A percentile compares a stretch with the other conserved stretches of the same genome.
Conservation (phyloP, 2,888 invertebrate species). For the Morinoia aosen region DNA sequence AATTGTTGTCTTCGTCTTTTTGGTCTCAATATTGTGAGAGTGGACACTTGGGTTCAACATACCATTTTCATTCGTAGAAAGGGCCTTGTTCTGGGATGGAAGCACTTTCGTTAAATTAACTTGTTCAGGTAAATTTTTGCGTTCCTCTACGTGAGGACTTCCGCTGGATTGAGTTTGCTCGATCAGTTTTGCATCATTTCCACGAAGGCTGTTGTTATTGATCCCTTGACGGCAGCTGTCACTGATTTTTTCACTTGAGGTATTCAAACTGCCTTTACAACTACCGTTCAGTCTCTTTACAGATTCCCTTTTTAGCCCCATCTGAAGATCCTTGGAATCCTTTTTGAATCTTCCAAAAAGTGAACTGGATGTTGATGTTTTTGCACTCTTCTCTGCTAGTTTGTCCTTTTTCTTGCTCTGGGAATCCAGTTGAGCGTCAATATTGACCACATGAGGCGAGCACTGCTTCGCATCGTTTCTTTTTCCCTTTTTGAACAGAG, state of each 20-base stretch:
- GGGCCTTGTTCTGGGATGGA: neutral
- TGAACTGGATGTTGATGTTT: neutral
- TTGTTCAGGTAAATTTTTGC: neutral
- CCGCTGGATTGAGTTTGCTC: neutral
- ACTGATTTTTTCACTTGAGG: neutral
- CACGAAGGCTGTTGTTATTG: neutral
- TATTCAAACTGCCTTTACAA: neutral
- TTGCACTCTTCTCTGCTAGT: neutral
- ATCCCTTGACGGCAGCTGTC: neutral
- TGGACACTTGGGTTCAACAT: neutral
- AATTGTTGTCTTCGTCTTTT: neutral
- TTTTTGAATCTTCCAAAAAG: constrained; percentile 30
- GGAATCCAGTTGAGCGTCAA: neutral
- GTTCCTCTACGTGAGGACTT: neutral
- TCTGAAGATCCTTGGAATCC: constrained; percentile 21
- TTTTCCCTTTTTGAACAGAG: neutral
- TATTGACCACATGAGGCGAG: neutral
- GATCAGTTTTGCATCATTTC: neutral
- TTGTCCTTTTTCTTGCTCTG: neutral
- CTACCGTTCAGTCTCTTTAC: neutral
- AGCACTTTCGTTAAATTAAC: neutral
- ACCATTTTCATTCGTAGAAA: neutral
- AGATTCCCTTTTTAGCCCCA: neutral
- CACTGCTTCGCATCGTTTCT: neutral
- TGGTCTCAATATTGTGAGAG: neutral